Evolutionary conservation across 2,888 invertebrate species (phyloP).

Genomic region (Troides helena): DNA sequence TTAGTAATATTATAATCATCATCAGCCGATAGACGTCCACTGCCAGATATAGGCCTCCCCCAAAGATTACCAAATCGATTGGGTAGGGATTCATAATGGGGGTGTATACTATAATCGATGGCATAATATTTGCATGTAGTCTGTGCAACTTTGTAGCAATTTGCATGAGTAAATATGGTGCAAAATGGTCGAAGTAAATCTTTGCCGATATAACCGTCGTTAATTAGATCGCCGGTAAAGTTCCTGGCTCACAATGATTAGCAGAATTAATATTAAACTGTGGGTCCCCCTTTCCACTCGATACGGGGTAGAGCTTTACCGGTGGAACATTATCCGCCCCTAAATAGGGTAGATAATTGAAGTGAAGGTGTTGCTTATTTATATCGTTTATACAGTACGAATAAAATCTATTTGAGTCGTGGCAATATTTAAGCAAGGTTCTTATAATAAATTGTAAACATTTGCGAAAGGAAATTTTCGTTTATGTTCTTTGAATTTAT

Average conservation of each 20-base stretch:
- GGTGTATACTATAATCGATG: too few relatives aligned
- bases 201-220: constrained; percentile 16
- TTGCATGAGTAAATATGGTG: constrained; percentile 12
- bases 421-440: constrained; percentile 9
- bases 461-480: constrained; percentile 12
- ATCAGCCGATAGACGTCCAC: too few relatives aligned
- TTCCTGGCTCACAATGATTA: constrained; percentile 45
- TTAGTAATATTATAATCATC: too few relatives aligned
- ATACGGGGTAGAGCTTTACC: constrained; percentile 43
- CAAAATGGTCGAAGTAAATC: constrained; percentile 6
- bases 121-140: too few relatives aligned
- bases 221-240: constrained; percentile 28
- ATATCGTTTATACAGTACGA: constrained; percentile 47
- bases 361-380: constrained; percentile 60
- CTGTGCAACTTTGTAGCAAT: background rate
- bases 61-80: too few relatives aligned
- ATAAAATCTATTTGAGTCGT: constrained; percentile 36
- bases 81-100: too few relatives aligned
- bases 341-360: constrained; percentile 65
- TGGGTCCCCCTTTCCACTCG: constrained; percentile 34
- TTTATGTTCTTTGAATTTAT: constrained; percentile 8
- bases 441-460: constrained; percentile 17
- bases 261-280: constrained; percentile 51
- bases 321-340: constrained; percentile 59
- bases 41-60: too few relatives aligned